These are phyloP conservation scores for Sisyra terminalis DNA, from an alignment of 2,888 invertebrate genomes.

Conservation along the genomic window DNA sequence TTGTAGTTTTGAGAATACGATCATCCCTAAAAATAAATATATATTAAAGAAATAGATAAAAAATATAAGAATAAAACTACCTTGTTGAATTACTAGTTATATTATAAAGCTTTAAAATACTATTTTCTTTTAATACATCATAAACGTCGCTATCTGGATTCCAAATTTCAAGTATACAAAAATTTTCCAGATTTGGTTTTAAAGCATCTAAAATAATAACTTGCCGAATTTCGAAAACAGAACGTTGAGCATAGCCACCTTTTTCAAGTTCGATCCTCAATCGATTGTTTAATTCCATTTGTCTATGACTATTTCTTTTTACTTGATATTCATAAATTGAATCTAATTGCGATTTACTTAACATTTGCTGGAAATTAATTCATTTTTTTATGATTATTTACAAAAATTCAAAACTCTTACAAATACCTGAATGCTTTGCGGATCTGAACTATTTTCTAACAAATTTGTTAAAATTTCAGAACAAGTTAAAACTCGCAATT, in stretches of 20 bases:
- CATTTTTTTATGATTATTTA: neutral
- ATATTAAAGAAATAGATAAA: constrained; percentile 3
- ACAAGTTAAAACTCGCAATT: constrained; percentile 15
- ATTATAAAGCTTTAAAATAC: constrained; percentile 39
- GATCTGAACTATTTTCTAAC: constrained; percentile 29
- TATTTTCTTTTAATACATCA: constrained; percentile 42
- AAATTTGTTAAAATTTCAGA: constrained; percentile 18
- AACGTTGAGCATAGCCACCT: constrained; percentile 10
- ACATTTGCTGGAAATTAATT: constrained; percentile 25
- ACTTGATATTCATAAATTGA: constrained; percentile 26
- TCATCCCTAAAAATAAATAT: constrained; percentile 28
- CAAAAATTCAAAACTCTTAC: constrained; percentile 5
- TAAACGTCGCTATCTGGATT: constrained; percentile 42
- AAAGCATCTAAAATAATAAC: constrained; percentile 27
- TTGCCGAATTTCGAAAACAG: constrained; percentile 27
- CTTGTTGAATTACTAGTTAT: constrained; percentile 31
- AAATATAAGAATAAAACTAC: neutral
- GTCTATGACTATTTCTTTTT: constrained; percentile 21
- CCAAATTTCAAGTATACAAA: constrained; percentile 46
- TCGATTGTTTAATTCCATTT: constrained; percentile 13
- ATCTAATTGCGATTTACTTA: constrained; percentile 27
- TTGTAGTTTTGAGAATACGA: constrained; percentile 35
- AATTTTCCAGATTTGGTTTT: constrained; percentile 20
- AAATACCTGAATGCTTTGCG: constrained; percentile 28
- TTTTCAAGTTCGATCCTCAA: constrained; percentile 12